Conservation (phyloP, 2,113 vertebrate species). For the Pituophis catenifer region DNA sequence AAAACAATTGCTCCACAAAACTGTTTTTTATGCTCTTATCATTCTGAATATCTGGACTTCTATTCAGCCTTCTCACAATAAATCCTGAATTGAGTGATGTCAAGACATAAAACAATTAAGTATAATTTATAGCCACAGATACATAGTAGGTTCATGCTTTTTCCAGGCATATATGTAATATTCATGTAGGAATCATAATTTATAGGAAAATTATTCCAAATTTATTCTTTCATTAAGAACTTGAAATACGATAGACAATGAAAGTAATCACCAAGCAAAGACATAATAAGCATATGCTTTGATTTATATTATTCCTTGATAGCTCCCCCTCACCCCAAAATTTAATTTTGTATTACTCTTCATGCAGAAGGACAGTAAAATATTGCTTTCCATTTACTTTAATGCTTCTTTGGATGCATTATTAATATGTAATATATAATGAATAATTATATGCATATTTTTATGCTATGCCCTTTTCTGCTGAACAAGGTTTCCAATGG, state of each 20-base stretch:
- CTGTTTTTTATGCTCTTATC: neutral
- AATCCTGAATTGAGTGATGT: neutral
- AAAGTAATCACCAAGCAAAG: neutral
- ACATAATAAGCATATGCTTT: neutral
- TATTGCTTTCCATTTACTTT: conserved; percentile 51
- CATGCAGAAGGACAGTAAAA: conserved; percentile 29
- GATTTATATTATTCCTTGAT: neutral
- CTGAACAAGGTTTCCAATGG: conserved; percentile 39
- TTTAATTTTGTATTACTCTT: conserved; percentile 21
- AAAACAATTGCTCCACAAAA: conserved; percentile 5
- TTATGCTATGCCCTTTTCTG: conserved; percentile 29
- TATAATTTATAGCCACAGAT: conserved; percentile 1
- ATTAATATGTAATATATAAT: conserved; percentile 54
- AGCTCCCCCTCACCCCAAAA: neutral
- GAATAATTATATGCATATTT: conserved; percentile 38
- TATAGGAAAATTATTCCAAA: conserved; percentile 6
- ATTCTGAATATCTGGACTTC: conserved; percentile 14
- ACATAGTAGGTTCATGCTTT: neutral
- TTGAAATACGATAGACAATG: neutral
- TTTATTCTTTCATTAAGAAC: conserved; percentile 14
- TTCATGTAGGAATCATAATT: neutral
- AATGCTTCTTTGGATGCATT: conserved; percentile 51
- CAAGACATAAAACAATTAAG: conserved; percentile 5
- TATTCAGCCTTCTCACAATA: neutral
- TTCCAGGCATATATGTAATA: neutral